Base-by-base conservation (phyloP, 1,140 invertebrate genomes). In the Cyrtorhinus lividipennis region DNA sequence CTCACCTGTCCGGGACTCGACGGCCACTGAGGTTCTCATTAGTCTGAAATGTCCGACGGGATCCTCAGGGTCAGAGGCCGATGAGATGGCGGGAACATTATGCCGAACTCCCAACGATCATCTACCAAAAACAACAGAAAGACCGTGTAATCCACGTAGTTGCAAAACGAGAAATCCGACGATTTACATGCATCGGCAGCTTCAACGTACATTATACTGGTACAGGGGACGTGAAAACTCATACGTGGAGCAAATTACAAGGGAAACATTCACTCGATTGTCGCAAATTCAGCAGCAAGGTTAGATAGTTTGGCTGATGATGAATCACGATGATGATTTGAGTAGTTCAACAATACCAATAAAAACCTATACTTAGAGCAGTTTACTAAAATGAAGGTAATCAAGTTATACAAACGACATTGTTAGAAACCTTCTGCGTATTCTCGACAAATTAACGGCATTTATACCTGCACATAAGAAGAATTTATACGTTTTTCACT, bases 11-110 rank as follows among this genome's bases (percentile, higher is more conserved):
- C 64, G 48, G 56, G 62, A 59, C 62, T 63, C 64, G 27, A 62
- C n/a, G n/a, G 64, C 25, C 45, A 65, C 60, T 58, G 62, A 46
- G 57, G 61, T 65, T 65, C 63, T 65, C 64, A 65, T 65, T 65
- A 62, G 64, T 62, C 57, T 46, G 56, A 61, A 25, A 12, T 10
- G 20, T 53, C 48, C 20, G 10, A 5, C 10, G 10, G 20, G 48
- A 53, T 53, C 48, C 48, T 53, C 48, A 53, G 20, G 5, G 10
- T 5, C 20, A 12, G 48, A 53, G 48, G 48, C 18, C 48, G 48
- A 20, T 15, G 48, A 22, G 48, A 12, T 10, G 48, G 48, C 20
- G 20, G 48, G 18, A 8, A 22, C 48, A 53, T 15, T 20, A 20
- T 53, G 20, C 5, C 8, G 48, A 20, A 53, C 20, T 8, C 30